Evolutionary conservation across 1,140 invertebrate species (phyloP).

Genomic region (Ruditapes philippinarum): DNA sequence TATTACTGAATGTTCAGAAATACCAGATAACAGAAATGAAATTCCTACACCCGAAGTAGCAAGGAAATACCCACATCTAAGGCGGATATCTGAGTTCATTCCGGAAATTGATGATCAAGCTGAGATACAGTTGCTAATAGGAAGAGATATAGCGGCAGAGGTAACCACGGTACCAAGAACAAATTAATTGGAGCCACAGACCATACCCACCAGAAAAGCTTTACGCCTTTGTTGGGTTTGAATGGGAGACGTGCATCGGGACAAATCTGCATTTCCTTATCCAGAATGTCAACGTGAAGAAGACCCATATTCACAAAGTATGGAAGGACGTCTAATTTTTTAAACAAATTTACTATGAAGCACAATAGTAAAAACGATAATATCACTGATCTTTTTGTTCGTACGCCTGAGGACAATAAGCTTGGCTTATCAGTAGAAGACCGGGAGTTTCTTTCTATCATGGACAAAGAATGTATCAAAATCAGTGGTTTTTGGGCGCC

Average conservation of each 20-base stretch:
- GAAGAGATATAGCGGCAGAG: constrained; percentile 37
- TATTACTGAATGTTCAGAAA: not conserved
- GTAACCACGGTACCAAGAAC: constrained; percentile 54
- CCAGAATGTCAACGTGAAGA: not conserved
- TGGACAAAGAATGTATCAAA: too few species aligned
- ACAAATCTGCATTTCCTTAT: not conserved
- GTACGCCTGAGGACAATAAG: too few species aligned
- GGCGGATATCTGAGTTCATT: not conserved
- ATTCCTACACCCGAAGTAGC: constrained; percentile 21
- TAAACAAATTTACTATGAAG: not conserved
- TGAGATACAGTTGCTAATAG: not conserved
- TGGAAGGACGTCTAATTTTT: not conserved
- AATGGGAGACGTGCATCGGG: constrained; percentile 43
- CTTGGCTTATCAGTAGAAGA: too few species aligned
- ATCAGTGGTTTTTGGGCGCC: too few species aligned
- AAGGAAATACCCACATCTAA: not conserved
- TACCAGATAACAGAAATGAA: not conserved
- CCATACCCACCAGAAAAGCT: constrained; percentile 56
- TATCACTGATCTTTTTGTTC: too few species aligned
- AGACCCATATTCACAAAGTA: not conserved
- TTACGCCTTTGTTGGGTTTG: constrained; percentile 45
- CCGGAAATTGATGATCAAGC: not conserved
- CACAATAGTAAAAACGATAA: too few species aligned
- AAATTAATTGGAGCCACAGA: not conserved
- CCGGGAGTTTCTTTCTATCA: too few species aligned